phyloP scores from a whole-genome alignment of 2,888 invertebrate genomes.

The Capitulum mitella region DNA sequence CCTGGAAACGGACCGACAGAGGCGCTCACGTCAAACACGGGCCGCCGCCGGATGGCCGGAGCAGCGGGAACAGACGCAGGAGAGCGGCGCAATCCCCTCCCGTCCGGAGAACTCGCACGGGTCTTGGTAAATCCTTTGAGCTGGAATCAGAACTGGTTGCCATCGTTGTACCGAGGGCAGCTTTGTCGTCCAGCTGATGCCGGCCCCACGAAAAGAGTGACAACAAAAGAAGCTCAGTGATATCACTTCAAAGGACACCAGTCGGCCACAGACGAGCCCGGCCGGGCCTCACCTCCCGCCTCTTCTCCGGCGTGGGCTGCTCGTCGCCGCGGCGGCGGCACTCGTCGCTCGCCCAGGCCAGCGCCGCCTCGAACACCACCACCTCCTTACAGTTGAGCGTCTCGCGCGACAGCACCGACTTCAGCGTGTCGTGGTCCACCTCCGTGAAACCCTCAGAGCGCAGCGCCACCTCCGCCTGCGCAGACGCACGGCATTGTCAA shows the following conservation, averaged over 20 bases:
- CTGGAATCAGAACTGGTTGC: too few relatives aligned
- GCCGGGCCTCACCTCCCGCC: slow-evolving; percentile 40
- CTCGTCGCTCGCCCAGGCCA: slow-evolving; percentile 89
- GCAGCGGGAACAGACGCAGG: too few relatives aligned
- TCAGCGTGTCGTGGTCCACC: slow-evolving; percentile 85
- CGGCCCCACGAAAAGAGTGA: too few relatives aligned
- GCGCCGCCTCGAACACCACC: slow-evolving; percentile 68
- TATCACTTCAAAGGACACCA: too few relatives aligned
- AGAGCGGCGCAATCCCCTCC: too few relatives aligned
- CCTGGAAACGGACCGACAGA: slow-evolving; percentile 32
- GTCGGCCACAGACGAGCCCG: too few relatives aligned
- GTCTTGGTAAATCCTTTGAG: too few relatives aligned
- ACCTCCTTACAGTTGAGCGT: slow-evolving; percentile 92
- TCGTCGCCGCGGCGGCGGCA: slow-evolving; percentile 77
- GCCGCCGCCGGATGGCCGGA: too few relatives aligned
- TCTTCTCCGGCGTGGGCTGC: slow-evolving; percentile 62
- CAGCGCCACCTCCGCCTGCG: slow-evolving; percentile 89
- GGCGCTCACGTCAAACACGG: neutral
- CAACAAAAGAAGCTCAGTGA: too few relatives aligned
- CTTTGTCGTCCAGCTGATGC: too few relatives aligned
- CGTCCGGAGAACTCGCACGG: too few relatives aligned
- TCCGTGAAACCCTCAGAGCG: slow-evolving; percentile 93
- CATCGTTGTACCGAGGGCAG: too few relatives aligned
- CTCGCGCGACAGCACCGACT: slow-evolving; percentile 83
- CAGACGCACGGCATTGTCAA: slow-evolving; percentile 37